phyloP scores from a whole-genome alignment of 30 jellyfish, hydroid and myxozoan genomes.

The Hydractinia symbiolongicarpus region DNA sequence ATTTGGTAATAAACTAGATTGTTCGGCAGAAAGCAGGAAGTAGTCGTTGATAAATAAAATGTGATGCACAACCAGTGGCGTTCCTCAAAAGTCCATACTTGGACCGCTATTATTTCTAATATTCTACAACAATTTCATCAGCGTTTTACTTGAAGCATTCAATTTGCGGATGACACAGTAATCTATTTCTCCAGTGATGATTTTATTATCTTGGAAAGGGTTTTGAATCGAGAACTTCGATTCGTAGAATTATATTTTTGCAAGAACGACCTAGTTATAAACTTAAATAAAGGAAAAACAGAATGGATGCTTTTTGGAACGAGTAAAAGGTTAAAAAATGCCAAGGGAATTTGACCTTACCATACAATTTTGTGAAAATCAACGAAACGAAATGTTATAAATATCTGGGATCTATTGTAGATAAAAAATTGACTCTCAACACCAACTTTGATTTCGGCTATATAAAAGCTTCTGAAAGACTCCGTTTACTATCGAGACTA shows the following conservation, averaged over 20 bases:
- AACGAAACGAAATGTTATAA: constrained; percentile 2
- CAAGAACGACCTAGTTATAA: constrained; percentile 3
- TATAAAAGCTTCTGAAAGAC: too few relatives aligned
- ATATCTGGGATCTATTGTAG: background rate
- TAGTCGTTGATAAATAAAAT: background rate
- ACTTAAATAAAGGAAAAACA: background rate
- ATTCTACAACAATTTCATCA: background rate
- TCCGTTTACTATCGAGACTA: background rate
- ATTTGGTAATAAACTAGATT: too few relatives aligned
- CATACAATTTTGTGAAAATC: constrained; percentile 1
- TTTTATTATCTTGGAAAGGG: background rate
- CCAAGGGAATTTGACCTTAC: background rate
- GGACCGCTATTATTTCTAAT: too few relatives aligned
- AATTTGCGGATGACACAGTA: too few relatives aligned
- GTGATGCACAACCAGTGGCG: too few relatives aligned
- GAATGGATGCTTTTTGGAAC: too few relatives aligned
- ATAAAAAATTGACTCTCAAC: background rate
- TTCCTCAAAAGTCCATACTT: too few relatives aligned
- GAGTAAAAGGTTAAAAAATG: too few relatives aligned
- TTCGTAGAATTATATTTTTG: background rate
- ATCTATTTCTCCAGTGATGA: too few relatives aligned
- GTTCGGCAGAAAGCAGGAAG: background rate
- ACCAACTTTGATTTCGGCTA: too few relatives aligned
- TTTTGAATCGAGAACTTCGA: too few relatives aligned
- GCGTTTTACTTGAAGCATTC: too few relatives aligned